These are phyloP conservation scores for Pristionchus entomophagus DNA, from an alignment of 2,888 invertebrate species.

Conservation along the genomic window DNA sequence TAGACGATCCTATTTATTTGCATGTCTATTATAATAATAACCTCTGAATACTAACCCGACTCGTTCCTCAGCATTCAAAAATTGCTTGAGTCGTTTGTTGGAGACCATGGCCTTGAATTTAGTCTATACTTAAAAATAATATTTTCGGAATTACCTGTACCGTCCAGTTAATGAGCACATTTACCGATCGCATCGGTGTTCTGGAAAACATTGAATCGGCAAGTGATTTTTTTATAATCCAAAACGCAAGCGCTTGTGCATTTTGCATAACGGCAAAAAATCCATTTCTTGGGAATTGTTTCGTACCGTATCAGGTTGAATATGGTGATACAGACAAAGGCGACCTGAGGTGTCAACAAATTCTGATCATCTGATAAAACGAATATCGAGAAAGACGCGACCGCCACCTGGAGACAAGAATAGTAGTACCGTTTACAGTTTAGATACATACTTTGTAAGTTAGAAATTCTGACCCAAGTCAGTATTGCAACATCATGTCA, in stretches of 20 bases:
- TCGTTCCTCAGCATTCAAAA: conserved; percentile 63
- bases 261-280: not conserved
- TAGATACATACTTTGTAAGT: not conserved
- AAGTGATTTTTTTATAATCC: no score
- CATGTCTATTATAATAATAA: no score
- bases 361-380: conserved; percentile 81
- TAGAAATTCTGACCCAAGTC: not conserved
- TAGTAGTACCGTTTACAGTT: not conserved
- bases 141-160: conserved; percentile 58
- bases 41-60: not conserved
- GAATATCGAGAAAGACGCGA: conserved; percentile 88
- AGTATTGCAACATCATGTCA: not conserved
- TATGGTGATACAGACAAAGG: conserved; percentile 69
- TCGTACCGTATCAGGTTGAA: conserved; percentile 61
- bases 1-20: no score
- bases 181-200: conserved; percentile 67
- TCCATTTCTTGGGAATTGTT: not conserved
- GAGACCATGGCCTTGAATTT: conserved; percentile 61
- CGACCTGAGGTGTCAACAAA: conserved; percentile 82
- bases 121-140: not conserved
- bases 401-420: conserved; percentile 81
- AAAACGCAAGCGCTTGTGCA: no score
- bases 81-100: conserved; percentile 70
- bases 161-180: conserved; percentile 65
- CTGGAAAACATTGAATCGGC: conserved; percentile 45